Evolutionary conservation across 1,140 invertebrate species (phyloP), one percentile per base, ranked within the genome.

Genomic region (Vanessa atalanta): DNA sequence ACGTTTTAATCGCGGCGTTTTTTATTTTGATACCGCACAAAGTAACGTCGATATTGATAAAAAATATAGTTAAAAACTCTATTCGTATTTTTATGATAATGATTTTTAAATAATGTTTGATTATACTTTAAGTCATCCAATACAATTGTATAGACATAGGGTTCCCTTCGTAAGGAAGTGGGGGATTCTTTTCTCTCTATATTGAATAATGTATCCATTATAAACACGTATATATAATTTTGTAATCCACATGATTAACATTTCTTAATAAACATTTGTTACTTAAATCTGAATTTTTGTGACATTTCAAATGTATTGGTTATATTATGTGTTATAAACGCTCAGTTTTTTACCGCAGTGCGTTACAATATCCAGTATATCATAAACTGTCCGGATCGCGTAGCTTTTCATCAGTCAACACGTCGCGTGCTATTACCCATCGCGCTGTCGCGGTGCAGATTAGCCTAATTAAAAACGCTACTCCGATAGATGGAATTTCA

Each of bases 381-480:
- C 67, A 72, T 72, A 75, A 70, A 47, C 70, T 75, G 77, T 78
- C 77, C 65, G 70, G 63, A 75, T 72, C 70, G 55, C 66, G 63
- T 61, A 72, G 55, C 70, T 61, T 48, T 72, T 78, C 73, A 78
- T 78, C 77, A 78, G 70, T 78, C 77, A 78, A 26, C 66, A 69
- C 77, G 77, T 69, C 77, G 70, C 70, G 66, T 64, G 37, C 67
- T 55, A 69, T 78, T 78, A 78, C 66, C 61, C 73, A 66, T 53
- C 16, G 50, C 68, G 55, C 48, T 37, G 53, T 61, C 69, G 37
- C 69, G 31, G 74, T 75, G 60, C 61, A 64, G 66, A 78, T 78
- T 78, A 78, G 77, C 67, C 66, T 75, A 72, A 78, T 78, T 78
- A 78, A 78, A 78, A 76, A 78, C 73, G 63, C 67, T 66, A 72